phyloP scores from a whole-genome alignment of 2,888 invertebrate species.

The Apeira syringaria region DNA sequence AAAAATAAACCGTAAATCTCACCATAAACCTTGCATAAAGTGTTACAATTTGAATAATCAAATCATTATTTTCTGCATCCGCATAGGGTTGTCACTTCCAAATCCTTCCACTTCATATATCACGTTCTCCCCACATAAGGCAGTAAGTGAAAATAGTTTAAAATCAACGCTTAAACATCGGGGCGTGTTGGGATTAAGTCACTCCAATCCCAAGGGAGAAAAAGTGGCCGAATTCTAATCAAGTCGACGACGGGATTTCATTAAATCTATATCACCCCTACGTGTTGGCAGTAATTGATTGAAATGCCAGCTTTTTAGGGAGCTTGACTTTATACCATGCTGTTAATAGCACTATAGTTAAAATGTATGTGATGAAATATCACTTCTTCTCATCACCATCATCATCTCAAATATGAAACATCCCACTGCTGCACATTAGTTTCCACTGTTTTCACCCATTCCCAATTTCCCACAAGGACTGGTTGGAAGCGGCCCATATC shows the following conservation, averaged over 20 bases:
- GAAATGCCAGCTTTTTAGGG: constrained; percentile 48
- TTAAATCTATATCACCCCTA: constrained; percentile 76
- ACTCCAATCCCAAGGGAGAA: constrained; percentile 61
- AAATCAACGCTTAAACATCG: constrained; percentile 73
- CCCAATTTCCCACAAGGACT: too few species aligned
- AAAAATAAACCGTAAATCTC: not conserved
- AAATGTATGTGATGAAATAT: too few species aligned
- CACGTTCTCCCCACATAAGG: constrained; percentile 31
- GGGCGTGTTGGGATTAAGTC: constrained; percentile 72
- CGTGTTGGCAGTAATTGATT: constrained; percentile 80
- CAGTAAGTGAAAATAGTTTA: constrained; percentile 70
- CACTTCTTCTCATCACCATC: too few species aligned
- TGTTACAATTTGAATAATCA: not conserved
- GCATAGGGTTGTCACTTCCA: not conserved
- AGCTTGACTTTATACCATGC: constrained; percentile 24
- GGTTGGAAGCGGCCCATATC: too few species aligned
- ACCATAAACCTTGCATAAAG: not conserved
- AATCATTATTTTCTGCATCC: constrained; percentile 1
- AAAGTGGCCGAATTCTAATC: constrained; percentile 71
- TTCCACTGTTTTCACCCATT: too few species aligned
- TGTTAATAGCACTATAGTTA: constrained; percentile 10
- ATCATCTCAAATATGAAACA: too few species aligned
- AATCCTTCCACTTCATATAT: constrained; percentile 28
- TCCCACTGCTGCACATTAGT: too few species aligned
- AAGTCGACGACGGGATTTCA: constrained; percentile 70